Percentiles rank a stretch among this genome's conserved stretches.
phyloP scores from a whole-genome alignment of 2,888 invertebrate species.

The Tinea trinotella region DNA sequence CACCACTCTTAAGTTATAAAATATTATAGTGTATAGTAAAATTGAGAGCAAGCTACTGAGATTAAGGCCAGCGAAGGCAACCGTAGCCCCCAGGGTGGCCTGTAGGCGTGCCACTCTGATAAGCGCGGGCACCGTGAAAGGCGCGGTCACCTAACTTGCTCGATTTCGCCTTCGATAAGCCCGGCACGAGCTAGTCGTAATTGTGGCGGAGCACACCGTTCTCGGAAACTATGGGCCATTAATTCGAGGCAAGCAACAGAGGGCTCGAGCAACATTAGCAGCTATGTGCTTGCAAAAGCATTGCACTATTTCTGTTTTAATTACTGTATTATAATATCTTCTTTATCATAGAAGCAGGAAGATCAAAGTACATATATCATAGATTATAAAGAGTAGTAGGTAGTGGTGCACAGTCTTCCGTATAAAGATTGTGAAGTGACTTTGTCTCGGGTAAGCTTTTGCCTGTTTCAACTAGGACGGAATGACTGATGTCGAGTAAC shows the following conservation, averaged over 20 bases:
- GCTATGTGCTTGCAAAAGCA: neutral
- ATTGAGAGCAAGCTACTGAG: conserved; percentile 5
- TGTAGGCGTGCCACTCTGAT: conserved; percentile 35
- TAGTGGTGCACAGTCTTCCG: too few relatives aligned
- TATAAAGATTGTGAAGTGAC: too few relatives aligned
- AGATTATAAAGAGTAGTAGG: too few relatives aligned
- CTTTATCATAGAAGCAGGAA: too few relatives aligned
- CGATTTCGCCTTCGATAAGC: conserved; percentile 54
- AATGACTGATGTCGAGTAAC: too few relatives aligned
- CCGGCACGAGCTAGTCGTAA: conserved; percentile 32
- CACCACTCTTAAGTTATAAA: neutral
- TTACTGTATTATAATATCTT: neutral
- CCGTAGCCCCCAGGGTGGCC: conserved; percentile 31
- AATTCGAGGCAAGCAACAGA: neutral
- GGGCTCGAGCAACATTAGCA: neutral
- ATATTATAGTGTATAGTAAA: neutral
- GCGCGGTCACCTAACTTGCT: conserved; percentile 44
- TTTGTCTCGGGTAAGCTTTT: too few relatives aligned
- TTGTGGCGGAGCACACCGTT: conserved; percentile 26
- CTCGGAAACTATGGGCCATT: conserved; percentile 10
- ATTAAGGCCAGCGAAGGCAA: conserved; percentile 36
- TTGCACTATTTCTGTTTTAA: neutral
- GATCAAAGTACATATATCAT: too few relatives aligned
- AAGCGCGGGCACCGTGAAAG: conserved; percentile 46
- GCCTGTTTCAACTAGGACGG: too few relatives aligned